Conservation (phyloP, 2,888 invertebrate genomes). For the Clistopyga incitator region DNA sequence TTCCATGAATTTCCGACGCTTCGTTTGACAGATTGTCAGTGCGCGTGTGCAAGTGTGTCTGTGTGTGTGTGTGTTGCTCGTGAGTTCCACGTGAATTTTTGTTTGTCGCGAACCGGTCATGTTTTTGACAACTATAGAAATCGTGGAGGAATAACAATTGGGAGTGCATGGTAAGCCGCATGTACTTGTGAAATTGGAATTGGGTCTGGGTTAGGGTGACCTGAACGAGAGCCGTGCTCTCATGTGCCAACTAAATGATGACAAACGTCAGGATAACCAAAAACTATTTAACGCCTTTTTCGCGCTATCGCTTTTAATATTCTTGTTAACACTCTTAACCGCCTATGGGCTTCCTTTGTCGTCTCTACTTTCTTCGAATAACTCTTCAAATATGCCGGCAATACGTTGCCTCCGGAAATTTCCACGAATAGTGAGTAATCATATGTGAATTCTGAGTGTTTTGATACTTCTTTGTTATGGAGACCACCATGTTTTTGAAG, state of each 20-base stretch:
- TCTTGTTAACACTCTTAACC: conserved; percentile 22
- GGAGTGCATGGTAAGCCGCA: conserved; percentile 74
- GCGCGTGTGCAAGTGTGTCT: conserved; percentile 67
- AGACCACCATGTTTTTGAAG: conserved; percentile 12
- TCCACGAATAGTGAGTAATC: conserved; percentile 49
- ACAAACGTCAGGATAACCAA: conserved; percentile 73
- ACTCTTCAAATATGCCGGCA: conserved; percentile 50
- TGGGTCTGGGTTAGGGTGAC: conserved; percentile 31
- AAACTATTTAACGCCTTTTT: conserved; percentile 64
- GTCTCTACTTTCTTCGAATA: conserved; percentile 19
- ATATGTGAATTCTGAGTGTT: conserved; percentile 33
- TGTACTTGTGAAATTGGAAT: conserved; percentile 50
- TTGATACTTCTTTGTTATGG: conserved; percentile 45
- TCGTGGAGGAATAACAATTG: conserved; percentile 71
- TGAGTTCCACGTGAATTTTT: conserved; percentile 79
- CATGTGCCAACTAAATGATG: conserved; percentile 64
- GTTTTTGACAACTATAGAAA: conserved; percentile 73
- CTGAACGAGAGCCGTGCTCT: conserved; percentile 18
- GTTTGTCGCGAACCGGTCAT: conserved; percentile 76
- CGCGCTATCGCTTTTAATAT: conserved; percentile 21
- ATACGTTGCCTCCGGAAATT: conserved; percentile 30
- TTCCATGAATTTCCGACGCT: conserved; percentile 77
- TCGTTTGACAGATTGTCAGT: conserved; percentile 79
- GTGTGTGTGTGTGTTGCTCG: conserved; percentile 69
- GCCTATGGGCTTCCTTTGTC: conserved; percentile 30